Conservation (phyloP, 1,140 invertebrate species). For the Philotrypesis tridentata region DNA sequence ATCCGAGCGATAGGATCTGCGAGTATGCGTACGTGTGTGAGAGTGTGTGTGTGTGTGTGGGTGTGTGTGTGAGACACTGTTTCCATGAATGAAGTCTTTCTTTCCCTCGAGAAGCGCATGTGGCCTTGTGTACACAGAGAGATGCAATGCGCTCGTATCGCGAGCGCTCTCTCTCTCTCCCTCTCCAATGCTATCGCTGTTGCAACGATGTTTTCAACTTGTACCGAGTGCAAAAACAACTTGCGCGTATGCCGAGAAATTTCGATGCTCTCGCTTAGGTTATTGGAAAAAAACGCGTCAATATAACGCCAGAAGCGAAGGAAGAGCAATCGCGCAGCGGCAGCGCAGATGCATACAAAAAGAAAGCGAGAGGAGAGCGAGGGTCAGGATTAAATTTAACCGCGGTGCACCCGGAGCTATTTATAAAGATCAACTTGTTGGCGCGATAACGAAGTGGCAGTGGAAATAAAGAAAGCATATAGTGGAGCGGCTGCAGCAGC, state of each 20-base stretch:
- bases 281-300: too few relatives aligned
- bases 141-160: neutral
- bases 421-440: constrained; percentile 74
- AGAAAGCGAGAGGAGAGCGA: constrained; percentile 63
- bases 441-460: constrained; percentile 69
- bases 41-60: too few relatives aligned
- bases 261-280: too few relatives aligned
- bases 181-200: neutral
- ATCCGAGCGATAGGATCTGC: neutral
- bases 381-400: constrained; percentile 73
- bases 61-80: too few relatives aligned
- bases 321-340: too few relatives aligned
- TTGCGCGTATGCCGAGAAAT: neutral
- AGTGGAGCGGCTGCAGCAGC: constrained; percentile 53
- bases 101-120: neutral
- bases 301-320: too few relatives aligned
- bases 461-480: neutral
- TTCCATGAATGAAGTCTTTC: neutral
- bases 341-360: too few relatives aligned
- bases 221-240: neutral
- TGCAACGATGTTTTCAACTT: neutral
- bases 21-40: too few relatives aligned
- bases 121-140: too few relatives aligned
- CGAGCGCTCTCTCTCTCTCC: too few relatives aligned
- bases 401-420: constrained; percentile 66